Evolutionary conservation across 1,140 invertebrate genomes (phyloP).

Genomic region (Bemisia tabaci): DNA sequence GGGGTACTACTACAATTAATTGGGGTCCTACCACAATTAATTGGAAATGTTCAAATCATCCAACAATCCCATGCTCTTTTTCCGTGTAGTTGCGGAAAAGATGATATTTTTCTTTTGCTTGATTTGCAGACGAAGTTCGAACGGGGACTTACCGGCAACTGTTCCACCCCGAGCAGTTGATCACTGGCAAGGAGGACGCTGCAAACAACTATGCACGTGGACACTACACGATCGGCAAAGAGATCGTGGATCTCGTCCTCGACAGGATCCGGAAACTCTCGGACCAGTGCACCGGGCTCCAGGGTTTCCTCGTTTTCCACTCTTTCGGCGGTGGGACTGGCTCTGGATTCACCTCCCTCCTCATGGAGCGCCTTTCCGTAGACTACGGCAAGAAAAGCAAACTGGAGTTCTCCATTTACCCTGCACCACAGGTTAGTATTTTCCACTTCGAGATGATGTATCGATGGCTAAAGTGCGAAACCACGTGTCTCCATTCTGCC

Average conservation of each 20-base stretch:
- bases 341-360: constrained; percentile 70
- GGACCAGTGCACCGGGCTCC: constrained; percentile 72
- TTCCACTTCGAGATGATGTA: no score
- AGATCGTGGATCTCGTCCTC: constrained; percentile 65
- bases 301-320: constrained; percentile 82
- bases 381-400: constrained; percentile 84
- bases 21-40: no score
- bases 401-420: constrained; percentile 79
- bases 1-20: no score
- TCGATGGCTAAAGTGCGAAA: no score
- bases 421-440: constrained; percentile 60
- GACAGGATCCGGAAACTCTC: constrained; percentile 65
- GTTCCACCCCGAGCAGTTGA: constrained; percentile 74
- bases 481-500: no score
- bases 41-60: no score
- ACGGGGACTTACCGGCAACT: constrained; percentile 70
- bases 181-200: constrained; percentile 77
- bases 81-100: no score
- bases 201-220: constrained; percentile 81
- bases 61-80: no score
- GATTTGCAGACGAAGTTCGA: constrained; percentile 50
- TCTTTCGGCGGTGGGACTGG: constrained; percentile 81
- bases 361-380: constrained; percentile 78
- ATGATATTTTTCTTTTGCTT: constrained; percentile 3
- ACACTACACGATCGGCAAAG: constrained; percentile 84